Conservation (phyloP, 2,888 invertebrate genomes). For the Ichneumoninae sp. region DNA sequence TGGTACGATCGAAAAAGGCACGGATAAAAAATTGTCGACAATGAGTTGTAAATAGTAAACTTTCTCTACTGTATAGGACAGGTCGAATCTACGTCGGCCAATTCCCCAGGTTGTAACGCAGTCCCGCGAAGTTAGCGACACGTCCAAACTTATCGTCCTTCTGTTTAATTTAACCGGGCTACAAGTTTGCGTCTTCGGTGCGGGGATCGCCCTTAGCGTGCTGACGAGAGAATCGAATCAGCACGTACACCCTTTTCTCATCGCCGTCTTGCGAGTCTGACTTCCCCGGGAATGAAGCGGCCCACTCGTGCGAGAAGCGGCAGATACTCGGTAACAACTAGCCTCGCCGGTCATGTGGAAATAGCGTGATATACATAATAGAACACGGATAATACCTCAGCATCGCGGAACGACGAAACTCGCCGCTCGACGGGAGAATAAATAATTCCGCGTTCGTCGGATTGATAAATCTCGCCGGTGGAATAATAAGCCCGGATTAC, state of each 20-base stretch:
- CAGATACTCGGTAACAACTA: slow-evolving; percentile 26
- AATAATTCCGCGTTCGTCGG: slow-evolving; percentile 22
- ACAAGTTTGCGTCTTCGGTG: slow-evolving; percentile 71
- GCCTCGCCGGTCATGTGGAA: slow-evolving; percentile 27
- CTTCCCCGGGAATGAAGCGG: slow-evolving; percentile 9
- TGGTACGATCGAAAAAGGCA: too few relatives aligned
- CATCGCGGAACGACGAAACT: slow-evolving; percentile 22
- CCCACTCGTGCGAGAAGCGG: slow-evolving; percentile 40
- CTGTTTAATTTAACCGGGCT: slow-evolving; percentile 81
- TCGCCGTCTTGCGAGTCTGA: slow-evolving; percentile 25
- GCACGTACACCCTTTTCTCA: slow-evolving; percentile 34
- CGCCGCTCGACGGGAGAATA: background rate
- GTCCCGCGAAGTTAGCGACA: slow-evolving; percentile 76
- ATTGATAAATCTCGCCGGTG: slow-evolving; percentile 26
- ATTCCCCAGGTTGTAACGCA: slow-evolving; percentile 17
- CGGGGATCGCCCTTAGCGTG: slow-evolving; percentile 42
- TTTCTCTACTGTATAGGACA: background rate
- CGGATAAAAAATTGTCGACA: too few relatives aligned
- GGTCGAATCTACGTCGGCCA: background rate
- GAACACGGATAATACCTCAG: slow-evolving; percentile 1
- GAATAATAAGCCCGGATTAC: slow-evolving; percentile 50
- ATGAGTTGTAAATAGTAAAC: too few relatives aligned
- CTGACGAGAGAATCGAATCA: slow-evolving; percentile 36
- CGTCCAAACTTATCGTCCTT: slow-evolving; percentile 79
- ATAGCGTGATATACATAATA: slow-evolving; percentile 29